Base-by-base conservation (phyloP, 2,888 invertebrate species). In the Crematogaster levior region DNA sequence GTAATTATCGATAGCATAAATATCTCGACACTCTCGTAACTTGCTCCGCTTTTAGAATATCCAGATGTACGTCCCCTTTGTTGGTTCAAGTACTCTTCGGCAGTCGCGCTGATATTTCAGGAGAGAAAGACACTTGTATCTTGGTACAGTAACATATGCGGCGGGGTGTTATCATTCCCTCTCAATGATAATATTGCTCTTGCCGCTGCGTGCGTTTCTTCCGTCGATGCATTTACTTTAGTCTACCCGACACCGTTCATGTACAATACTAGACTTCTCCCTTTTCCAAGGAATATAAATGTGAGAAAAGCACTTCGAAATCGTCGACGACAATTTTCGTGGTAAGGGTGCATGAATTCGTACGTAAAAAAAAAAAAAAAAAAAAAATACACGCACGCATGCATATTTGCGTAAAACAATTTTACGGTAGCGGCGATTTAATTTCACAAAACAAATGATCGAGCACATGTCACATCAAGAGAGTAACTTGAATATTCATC, bases 111-210 rank as follows among this genome's bases (percentile, higher is more conserved):
- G 77, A 74, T 81, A 77, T 83, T 83, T 63, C 27, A 79, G 27
- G 53, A 81, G 68, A 77, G 82, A 79, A 66, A 82, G 85, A 88
- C 83, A 86, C 85, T 85, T 84, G 84, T 86, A 85, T 82, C 84
- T 81, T 84, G 80, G 84, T 84, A 68, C 85, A 73, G 89, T 89
- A 91, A 91, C 92, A 91, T 90, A 92, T 91, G 92, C 92, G 86
- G 86, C 87, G 75, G 86, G 84, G 83, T 92, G 92, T 91, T 92
- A 92, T 91, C 92, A 89, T 92, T 92, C 86, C 91, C 90, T 91
- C 88, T 89, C 88, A 92, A 92, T 87, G 89, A 92, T 92, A 92
- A 92, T 92, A 92, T 92, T 92, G 88, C 92, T 90, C 88, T 90
- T 92, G 89, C 89, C 86, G 74, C 82, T 86, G 85, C 82, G 80